Evolutionary conservation across 53 echinoderm and acorn worm species (phyloP).

Genomic region (Echinarachnius parma): DNA sequence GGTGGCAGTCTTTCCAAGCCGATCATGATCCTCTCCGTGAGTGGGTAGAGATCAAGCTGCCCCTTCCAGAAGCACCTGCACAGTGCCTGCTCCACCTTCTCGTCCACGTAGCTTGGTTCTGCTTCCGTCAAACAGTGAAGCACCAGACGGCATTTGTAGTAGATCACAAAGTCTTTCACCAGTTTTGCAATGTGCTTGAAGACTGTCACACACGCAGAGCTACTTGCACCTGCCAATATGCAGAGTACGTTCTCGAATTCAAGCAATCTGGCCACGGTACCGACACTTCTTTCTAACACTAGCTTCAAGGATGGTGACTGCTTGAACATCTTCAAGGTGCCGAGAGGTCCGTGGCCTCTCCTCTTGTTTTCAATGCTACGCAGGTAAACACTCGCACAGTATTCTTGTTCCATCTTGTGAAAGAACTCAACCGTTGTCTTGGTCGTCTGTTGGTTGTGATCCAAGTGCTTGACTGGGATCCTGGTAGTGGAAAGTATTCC

Average conservation of each 20-base stretch:
- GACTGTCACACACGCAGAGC: not conserved
- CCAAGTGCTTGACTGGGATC: not conserved
- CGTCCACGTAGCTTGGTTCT: slow-evolving; percentile 5
- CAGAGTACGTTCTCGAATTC: slow-evolving; percentile 29
- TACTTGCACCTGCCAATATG: slow-evolving; percentile 8
- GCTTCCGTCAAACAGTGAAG: slow-evolving; percentile 22
- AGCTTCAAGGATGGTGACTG: not conserved
- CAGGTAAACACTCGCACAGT: slow-evolving; percentile 22
- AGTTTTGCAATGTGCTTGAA: slow-evolving; percentile 23
- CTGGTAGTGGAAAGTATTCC: slow-evolving; percentile 16
- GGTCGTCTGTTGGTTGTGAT: not conserved
- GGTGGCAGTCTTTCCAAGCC: slow-evolving; percentile 20
- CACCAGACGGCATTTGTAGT: slow-evolving; percentile 22
- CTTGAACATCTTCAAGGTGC: not conserved
- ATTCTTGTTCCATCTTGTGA: slow-evolving; percentile 34
- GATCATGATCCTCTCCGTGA: not conserved
- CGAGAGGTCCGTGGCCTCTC: not conserved
- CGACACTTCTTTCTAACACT: not conserved
- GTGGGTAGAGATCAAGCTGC: slow-evolving; percentile 12
- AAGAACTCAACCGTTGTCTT: slow-evolving; percentile 24
- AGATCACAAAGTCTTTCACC: slow-evolving; percentile 26
- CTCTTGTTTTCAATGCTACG: not conserved
- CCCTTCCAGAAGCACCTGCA: slow-evolving; percentile 18
- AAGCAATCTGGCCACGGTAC: slow-evolving; percentile 2
- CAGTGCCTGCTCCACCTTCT: slow-evolving; percentile 1